Evolutionary conservation across 2,113 vertebrate genomes (phyloP), one percentile per base, ranked within the genome.

Genomic region (Platysteira castanea): DNA sequence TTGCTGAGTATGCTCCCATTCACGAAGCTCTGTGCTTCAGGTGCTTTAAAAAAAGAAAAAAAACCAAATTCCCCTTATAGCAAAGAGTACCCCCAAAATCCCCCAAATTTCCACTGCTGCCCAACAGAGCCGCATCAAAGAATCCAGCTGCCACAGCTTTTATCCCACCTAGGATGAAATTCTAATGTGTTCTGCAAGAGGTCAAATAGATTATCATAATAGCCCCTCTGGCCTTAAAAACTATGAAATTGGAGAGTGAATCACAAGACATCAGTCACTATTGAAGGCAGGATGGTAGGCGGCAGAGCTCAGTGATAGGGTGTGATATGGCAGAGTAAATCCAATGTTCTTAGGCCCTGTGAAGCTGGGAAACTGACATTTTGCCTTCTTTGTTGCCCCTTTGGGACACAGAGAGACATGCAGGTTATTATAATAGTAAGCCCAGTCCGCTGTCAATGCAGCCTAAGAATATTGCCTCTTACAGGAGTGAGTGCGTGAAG

Each of bases 331-430:
- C 60, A 92, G 88, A 73, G 77, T 50, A 93, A 93, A 93, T 93
- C 94, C 24, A 5, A 92, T 76, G 93, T 93, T 96, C 86, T 93
- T 92, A 68, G 90, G 69, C 64, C 0, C 7, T 61, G 46, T 76
- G 88, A 95, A 92, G 93, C 90, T 92, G 95, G 50, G 90, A 95
- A 96, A 81, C 37, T 89, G 95, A 96, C 96, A 95, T 95, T 94
- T 90, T 95, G 90, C 93, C 92, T 93, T 89, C 76, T 94, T 96
- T 94, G 95, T 92, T 89, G 84, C 52, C 63, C 92, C 88, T 95
- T 28, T 84, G 95, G 91, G 91, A 95, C 94, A 91, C 8, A 0
- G 2, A 67, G 44, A 69, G 63, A 94, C 75, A 77, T 69, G 87
- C 60, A 86, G 89, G 85, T 96, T 86, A 94, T 93, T 87, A 47